Conservation (phyloP, 1,140 invertebrate species). For the Drosophila nigrodunni region DNA sequence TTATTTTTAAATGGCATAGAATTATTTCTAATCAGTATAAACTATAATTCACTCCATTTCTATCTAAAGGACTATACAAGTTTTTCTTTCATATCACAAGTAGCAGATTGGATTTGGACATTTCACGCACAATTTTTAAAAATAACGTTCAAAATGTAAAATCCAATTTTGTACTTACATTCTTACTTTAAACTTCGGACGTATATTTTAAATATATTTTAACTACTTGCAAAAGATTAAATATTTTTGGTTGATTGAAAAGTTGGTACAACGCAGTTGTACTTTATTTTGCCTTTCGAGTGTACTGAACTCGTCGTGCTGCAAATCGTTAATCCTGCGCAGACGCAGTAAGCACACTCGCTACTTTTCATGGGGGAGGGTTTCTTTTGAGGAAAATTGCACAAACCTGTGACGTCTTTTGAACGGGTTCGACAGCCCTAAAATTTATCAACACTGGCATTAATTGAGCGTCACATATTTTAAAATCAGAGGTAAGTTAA, state of each 20-base stretch:
- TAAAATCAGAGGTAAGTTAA: too few species aligned
- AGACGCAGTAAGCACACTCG: slow-evolving; percentile 38
- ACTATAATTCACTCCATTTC: too few species aligned
- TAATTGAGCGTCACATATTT: slow-evolving; percentile 2
- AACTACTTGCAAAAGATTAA: slow-evolving; percentile 6
- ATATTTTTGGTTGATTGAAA: slow-evolving; percentile 10
- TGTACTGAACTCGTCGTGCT: slow-evolving; percentile 47
- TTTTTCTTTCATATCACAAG: not conserved
- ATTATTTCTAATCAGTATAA: too few species aligned
- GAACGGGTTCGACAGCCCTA: not conserved
- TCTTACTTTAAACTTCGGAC: slow-evolving; percentile 1
- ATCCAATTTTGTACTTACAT: not conserved
- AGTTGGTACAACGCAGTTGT: slow-evolving; percentile 57
- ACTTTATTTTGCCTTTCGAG: slow-evolving; percentile 67
- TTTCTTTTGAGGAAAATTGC: slow-evolving; percentile 43
- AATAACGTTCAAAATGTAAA: too few species aligned
- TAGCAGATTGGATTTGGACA: not conserved
- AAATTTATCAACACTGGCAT: slow-evolving; percentile 36
- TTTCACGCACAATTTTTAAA: not conserved
- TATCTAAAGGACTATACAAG: too few species aligned
- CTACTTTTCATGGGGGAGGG: slow-evolving; percentile 47
- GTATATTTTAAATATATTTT: not conserved
- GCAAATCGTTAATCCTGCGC: slow-evolving; percentile 73
- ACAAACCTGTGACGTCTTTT: slow-evolving; percentile 62
- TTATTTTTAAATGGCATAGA: not conserved